Base-by-base conservation (phyloP, 2,113 vertebrate species). In the Sprattus sprattus region DNA sequence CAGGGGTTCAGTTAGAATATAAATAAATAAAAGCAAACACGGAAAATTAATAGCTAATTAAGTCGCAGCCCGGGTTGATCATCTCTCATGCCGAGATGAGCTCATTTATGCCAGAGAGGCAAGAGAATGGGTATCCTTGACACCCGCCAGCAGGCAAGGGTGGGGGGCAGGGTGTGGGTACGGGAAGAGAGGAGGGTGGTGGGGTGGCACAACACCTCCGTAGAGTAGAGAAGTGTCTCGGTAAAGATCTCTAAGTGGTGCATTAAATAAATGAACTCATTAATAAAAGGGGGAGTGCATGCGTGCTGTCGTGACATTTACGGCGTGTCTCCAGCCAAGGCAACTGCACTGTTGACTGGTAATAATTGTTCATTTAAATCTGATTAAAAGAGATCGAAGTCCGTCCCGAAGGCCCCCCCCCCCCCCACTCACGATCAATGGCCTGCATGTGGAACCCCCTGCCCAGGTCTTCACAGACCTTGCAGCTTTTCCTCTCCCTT, bases 311-410 rank as follows among this genome's bases (percentile, higher is more conserved):
- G 54, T 88, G 90, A 89, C 86, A 91, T 89, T 89, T 91, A 88
- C 82, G 85, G 85, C 64, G 60, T 82, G 85, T 89, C 78, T 82
- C 64, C 83, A 80, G 44, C 50, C 20, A 45, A 32, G 45, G 6
- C 10, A 57, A 47, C 80, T 82, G 25, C 82, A 49, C 81, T 83
- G 25, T 71, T 80, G 50, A 60, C 86, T 54, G 67, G 54, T 54
- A 86, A 87, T 93, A 92, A 93, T 93, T 92, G 90, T 93, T 93
- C 89, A 93, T 93, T 94, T 92, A 92, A 91, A 93, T 91, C 88
- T 90, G 90, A 92, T 94, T 92, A 93, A 88, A 87, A 88, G 80
- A 86, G 92, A 93, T 93, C 90, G 84, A 90, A 92, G 46, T 85
- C 47, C 90, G 88, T 87, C 81, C 82, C 22, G 16, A 54, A 15